Evolutionary conservation across 2,888 invertebrate genomes (phyloP).

Genomic region (Tachina lurida): DNA sequence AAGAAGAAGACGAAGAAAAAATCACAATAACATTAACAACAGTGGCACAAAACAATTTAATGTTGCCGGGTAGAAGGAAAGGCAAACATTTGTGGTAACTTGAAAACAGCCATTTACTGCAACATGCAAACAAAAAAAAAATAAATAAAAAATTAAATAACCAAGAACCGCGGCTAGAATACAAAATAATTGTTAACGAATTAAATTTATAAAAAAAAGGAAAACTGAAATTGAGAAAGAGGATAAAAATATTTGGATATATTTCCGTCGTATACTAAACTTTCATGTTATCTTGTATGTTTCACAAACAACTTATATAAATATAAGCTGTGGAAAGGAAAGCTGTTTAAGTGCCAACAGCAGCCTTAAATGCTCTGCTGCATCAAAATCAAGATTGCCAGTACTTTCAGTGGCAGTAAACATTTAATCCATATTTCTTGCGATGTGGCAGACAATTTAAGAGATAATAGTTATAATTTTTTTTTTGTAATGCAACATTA

Average conservation of each 20-base stretch:
- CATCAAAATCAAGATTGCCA: constrained; percentile 52
- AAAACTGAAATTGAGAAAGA: constrained; percentile 24
- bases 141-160: not conserved
- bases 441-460: constrained; percentile 80
- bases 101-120: constrained; percentile 75
- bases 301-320: constrained; percentile 61
- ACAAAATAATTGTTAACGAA: constrained; percentile 70
- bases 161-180: constrained; percentile 61
- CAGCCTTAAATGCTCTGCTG: constrained; percentile 18
- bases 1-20: constrained; percentile 19
- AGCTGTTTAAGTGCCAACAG: constrained; percentile 65
- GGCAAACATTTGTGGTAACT: constrained; percentile 59
- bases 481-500: constrained; percentile 17
- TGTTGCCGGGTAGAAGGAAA: constrained; percentile 5
- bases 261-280: not conserved
- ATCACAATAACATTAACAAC: constrained; percentile 54
- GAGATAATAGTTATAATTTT: constrained; percentile 76
- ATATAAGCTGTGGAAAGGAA: constrained; percentile 57
- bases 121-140: constrained; percentile 63
- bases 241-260: constrained; percentile 33
- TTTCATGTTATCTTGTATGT: constrained; percentile 10
- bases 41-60: constrained; percentile 42
- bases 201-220: constrained; percentile 55
- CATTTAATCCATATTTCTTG: constrained; percentile 80
- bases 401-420: constrained; percentile 71